These are phyloP conservation scores for Melanerpes aurifrons DNA, from an alignment of 2,113 vertebrate genomes.

Conservation along the genomic window DNA sequence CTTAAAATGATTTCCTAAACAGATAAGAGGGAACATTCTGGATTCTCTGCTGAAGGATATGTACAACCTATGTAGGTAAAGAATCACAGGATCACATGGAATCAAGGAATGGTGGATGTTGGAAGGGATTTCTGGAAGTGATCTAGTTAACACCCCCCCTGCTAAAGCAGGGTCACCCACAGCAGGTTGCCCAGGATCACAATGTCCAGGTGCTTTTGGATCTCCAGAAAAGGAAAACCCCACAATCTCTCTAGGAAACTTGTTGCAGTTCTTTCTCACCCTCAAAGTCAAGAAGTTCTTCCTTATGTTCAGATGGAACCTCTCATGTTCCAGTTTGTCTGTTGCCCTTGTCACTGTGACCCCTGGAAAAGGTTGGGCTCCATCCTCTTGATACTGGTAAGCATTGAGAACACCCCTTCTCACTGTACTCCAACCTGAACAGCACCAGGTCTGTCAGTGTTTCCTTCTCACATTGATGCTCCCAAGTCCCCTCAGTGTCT, in stretches of 20 bases:
- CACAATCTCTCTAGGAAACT: not conserved
- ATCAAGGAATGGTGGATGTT: not conserved
- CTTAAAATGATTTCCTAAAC: not conserved
- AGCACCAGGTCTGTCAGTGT: not conserved
- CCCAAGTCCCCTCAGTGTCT: not conserved
- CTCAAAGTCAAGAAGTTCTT: not conserved
- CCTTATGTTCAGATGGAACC: too few relatives aligned
- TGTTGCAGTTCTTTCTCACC: not conserved
- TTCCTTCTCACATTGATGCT: not conserved
- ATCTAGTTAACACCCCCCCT: not conserved
- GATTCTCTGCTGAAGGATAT: not conserved
- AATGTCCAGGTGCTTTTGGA: not conserved
- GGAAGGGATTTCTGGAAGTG: not conserved
- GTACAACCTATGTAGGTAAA: fast-evolving
- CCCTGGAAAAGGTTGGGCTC: not conserved
- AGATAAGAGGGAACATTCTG: not conserved
- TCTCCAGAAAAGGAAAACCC: not conserved
- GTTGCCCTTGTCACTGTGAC: not conserved
- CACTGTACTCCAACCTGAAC: too few relatives aligned
- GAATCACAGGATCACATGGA: too few relatives aligned
- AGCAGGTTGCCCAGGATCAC: not conserved
- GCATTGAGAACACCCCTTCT: too few relatives aligned
- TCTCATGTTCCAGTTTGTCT: not conserved
- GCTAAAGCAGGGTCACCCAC: not conserved
- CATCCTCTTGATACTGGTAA: not conserved